Conservation (phyloP, 2,888 invertebrate species). For the Iphiclides podalirius region DNA sequence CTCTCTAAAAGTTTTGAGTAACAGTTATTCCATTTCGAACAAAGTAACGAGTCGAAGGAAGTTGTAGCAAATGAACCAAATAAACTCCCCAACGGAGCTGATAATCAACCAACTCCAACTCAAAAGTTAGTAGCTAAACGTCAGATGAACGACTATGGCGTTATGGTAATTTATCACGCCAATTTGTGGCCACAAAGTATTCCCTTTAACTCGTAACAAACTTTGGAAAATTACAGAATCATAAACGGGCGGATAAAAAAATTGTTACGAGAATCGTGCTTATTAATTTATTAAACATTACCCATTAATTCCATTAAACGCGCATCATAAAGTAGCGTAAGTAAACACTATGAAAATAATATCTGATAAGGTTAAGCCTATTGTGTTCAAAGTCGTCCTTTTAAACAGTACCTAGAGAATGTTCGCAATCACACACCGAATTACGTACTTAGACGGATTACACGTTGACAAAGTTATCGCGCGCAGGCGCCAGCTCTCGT, state of each 20-base stretch:
- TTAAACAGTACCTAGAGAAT: conserved; percentile 46
- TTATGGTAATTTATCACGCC: conserved; percentile 77
- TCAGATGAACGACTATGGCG: conserved; percentile 72
- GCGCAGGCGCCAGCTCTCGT: conserved; percentile 70
- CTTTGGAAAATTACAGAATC: conserved; percentile 36
- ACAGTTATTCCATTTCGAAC: conserved; percentile 9
- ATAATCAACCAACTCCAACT: conserved; percentile 68
- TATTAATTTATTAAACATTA: conserved; percentile 31
- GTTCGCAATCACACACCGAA: conserved; percentile 75
- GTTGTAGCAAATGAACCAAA: conserved; percentile 68
- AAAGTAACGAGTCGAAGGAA: conserved; percentile 42
- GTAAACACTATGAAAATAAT: conserved; percentile 55
- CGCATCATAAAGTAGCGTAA: conserved; percentile 48
- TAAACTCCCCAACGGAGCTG: conserved; percentile 54
- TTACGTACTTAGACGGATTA: conserved; percentile 74
- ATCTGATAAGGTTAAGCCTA: conserved; percentile 70
- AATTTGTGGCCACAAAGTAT: conserved; percentile 57
- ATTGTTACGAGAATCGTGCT: conserved; percentile 1
- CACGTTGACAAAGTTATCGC: conserved; percentile 73
- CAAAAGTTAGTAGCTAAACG: conserved; percentile 70
- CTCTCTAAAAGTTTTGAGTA: background rate
- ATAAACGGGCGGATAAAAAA: conserved; percentile 3
- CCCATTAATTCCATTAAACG: conserved; percentile 31
- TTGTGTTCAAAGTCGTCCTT: conserved; percentile 66
- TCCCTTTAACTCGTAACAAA: conserved; percentile 62